phyloP scores from a whole-genome alignment of 2,797 vertebrate genomes.

The Coendou prehensilis region DNA sequence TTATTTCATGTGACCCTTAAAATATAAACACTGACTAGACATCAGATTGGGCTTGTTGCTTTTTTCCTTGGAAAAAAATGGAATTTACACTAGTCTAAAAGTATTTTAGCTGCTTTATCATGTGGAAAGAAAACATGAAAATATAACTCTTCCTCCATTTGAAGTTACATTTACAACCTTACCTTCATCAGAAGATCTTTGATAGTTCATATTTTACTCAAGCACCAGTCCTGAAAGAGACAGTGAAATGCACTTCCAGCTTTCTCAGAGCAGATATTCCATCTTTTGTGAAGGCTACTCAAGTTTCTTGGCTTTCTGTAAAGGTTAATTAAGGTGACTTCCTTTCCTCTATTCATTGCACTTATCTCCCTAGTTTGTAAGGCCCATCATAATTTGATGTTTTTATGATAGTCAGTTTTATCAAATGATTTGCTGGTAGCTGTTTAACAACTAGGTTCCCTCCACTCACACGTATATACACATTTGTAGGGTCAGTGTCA shows the following conservation, averaged over 20 bases:
- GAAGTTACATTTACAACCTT: neutral
- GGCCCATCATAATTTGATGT: neutral
- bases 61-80: conserved; percentile 38
- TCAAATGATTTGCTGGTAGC: neutral
- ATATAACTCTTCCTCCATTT: neutral
- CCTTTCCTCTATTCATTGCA: neutral
- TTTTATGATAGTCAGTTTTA: neutral
- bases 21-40: neutral
- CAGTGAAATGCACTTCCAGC: neutral
- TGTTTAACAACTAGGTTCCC: neutral
- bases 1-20: neutral
- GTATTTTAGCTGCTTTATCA: conserved; percentile 12
- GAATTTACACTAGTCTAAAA: neutral
- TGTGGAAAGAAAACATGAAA: conserved; percentile 30
- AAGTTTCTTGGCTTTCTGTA: neutral
- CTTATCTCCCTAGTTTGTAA: neutral
- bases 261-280: conserved; percentile 41
- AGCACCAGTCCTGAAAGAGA: neutral
- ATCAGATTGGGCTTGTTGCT: neutral
- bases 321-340: conserved; percentile 47
- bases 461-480: neutral
- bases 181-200: neutral
- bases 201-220: neutral
- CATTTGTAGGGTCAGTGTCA: too few relatives aligned
- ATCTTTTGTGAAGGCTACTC: neutral